Conservation (phyloP, 1,140 invertebrate genomes). For the Hirudo medicinalis region DNA sequence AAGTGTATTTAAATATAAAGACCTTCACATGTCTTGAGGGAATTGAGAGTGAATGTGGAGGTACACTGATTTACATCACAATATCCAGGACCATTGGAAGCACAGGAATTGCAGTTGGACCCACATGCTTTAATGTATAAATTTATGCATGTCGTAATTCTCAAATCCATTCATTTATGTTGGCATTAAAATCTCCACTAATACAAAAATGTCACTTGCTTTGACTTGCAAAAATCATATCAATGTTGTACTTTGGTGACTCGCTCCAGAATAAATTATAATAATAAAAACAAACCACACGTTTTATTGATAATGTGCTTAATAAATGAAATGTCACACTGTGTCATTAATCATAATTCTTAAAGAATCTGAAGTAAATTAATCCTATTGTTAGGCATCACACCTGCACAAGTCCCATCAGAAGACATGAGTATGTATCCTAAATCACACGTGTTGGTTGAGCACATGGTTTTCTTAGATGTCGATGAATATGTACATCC, state of each 20-base stretch:
- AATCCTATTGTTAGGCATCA: neutral
- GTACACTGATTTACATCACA: constrained; percentile 5
- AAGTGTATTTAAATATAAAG: too few relatives aligned
- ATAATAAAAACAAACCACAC: too few relatives aligned
- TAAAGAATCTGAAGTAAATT: neutral
- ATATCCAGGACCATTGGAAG: neutral
- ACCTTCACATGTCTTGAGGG: constrained; percentile 5
- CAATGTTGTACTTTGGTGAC: too few relatives aligned
- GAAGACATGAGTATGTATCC: neutral
- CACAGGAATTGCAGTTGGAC: neutral
- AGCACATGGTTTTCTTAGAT: neutral
- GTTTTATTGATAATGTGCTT: too few relatives aligned
- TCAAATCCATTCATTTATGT: neutral
- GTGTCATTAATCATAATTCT: too few relatives aligned
- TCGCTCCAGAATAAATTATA: too few relatives aligned
- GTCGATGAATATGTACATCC: constrained; percentile 5
- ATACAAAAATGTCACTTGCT: too few relatives aligned
- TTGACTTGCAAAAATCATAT: too few relatives aligned
- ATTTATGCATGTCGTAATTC: neutral
- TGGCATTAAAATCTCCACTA: neutral
- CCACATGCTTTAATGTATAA: constrained; percentile 4
- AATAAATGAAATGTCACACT: too few relatives aligned
- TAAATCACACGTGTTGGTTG: neutral
- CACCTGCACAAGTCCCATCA: constrained; percentile 3
- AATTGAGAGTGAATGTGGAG: neutral